Evolutionary conservation across 2,888 invertebrate genomes (phyloP).

Genomic region (Malacosoma neustria): DNA sequence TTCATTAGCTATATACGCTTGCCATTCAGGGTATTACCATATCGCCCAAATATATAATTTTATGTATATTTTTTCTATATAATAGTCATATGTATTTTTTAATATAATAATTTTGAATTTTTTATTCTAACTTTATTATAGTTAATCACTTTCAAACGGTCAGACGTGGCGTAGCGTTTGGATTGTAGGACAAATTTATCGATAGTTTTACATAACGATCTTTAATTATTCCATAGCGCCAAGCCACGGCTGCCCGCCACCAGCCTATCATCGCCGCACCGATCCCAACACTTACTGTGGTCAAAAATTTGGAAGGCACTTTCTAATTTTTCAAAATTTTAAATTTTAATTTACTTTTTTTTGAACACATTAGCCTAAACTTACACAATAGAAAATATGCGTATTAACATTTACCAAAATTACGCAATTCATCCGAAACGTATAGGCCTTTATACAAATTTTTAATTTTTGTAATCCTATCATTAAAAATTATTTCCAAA

Average conservation of each 20-base stretch:
- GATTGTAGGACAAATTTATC: conserved; percentile 12
- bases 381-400: conserved; percentile 75
- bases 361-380: conserved; percentile 86
- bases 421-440: conserved; percentile 70
- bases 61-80: conserved; percentile 70
- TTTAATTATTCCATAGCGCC: not conserved
- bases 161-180: conserved; percentile 8
- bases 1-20: conserved; percentile 63
- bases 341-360: conserved; percentile 71
- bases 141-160: conserved; percentile 50
- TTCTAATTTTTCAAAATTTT: conserved; percentile 80
- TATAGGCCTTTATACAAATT: conserved; percentile 67
- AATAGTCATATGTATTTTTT: conserved; percentile 73
- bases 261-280: conserved; percentile 66
- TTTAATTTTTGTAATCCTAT: conserved; percentile 45
- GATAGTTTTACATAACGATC: not conserved
- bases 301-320: conserved; percentile 86
- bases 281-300: conserved; percentile 76
- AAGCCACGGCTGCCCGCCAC: conserved; percentile 24
- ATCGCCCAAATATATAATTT: conserved; percentile 71
- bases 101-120: conserved; percentile 75
- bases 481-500: conserved; percentile 64
- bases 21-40: conserved; percentile 87
- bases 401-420: conserved; percentile 74
- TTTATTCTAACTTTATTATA: conserved; percentile 66